Base-by-base conservation (phyloP, 2,888 invertebrate genomes). In the Tiliacea aurago region DNA sequence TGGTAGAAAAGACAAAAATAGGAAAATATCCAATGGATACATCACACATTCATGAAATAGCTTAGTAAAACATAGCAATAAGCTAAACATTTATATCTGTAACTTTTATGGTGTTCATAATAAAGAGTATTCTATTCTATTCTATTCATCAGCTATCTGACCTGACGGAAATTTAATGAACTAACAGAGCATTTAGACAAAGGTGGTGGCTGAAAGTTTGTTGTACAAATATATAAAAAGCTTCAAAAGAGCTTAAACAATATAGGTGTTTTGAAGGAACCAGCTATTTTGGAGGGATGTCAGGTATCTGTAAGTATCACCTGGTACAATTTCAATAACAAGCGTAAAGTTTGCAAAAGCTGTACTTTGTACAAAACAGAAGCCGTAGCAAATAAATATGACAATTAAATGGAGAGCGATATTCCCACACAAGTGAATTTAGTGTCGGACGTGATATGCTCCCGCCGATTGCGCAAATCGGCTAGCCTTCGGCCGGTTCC, bases 401-500 rank as follows among this genome's bases (percentile, higher is more conserved):
- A 87, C 84, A 89, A 80, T 87, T 87, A 86, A 84, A 84, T 85
- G 78, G 83, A 88, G 86, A 85, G 83, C 83, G 83, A 88, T 91
- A 91, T 94, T 93, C 93, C 91, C 92, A 93, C 92, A 91, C 91
- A 90, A 89, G 88, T 91, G 92, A 93, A 91, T 92, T 92, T 92
- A 93, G 92, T 91, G 87, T 90, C 94, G 94, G 94, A 94, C 93
- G 94, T 90, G 95, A 94, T 94, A 94, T 84, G 91, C 81, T 80
- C 85, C 87, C 87, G 71, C 73, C 78, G 92, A 91, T 96, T 96
- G 95, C 96, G 95, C 95, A 96, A 96, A 94, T 93, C 91, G 81
- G 88, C 88, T 92, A 95, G 95, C 95, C 95, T 95, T 95, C 94
- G 91, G 87, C 87, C 89, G 86, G 95, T 94, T 95, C 95, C 95